These are phyloP conservation scores for Drosophila prosaltans DNA, from an alignment of 1,140 invertebrate species.

Conservation along the genomic window DNA sequence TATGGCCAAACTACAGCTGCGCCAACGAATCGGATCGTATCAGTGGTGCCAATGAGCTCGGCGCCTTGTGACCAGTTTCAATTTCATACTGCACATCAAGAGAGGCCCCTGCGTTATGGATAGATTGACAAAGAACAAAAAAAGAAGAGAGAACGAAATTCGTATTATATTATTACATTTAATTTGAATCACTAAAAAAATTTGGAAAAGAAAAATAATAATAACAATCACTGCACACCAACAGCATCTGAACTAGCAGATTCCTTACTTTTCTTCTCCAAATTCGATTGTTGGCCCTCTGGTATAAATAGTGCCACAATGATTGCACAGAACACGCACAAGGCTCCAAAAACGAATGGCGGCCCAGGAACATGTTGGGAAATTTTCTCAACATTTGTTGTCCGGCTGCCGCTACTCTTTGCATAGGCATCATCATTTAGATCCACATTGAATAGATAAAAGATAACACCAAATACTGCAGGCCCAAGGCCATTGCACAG, in stretches of 20 bases:
- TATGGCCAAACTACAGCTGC: slow-evolving; percentile 85
- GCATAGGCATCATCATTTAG: slow-evolving; percentile 89
- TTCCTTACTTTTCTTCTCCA: slow-evolving; percentile 83
- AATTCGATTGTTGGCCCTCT: slow-evolving; percentile 86
- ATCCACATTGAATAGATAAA: slow-evolving; percentile 99
- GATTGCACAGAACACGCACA: slow-evolving; percentile 97
- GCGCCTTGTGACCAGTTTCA: slow-evolving; percentile 88
- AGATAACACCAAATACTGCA: slow-evolving; percentile 98
- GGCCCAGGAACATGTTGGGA: slow-evolving; percentile 96
- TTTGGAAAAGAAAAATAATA: background rate
- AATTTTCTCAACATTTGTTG: slow-evolving; percentile 74
- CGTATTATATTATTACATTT: background rate
- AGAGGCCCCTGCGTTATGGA: slow-evolving; percentile 85
- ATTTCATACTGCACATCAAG: slow-evolving; percentile 91
- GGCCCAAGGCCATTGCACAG: slow-evolving; percentile 97
- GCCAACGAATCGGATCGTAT: slow-evolving; percentile 90
- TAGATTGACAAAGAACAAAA: slow-evolving; percentile 29
- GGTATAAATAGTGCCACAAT: slow-evolving; percentile 96
- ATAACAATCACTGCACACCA: background rate
- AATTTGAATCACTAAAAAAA: background rate
- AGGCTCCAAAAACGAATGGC: slow-evolving; percentile 99
- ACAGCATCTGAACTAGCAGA: background rate
- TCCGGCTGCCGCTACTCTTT: slow-evolving; percentile 39
- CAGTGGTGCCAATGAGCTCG: slow-evolving; percentile 90
- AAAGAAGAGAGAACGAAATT: background rate